phyloP scores from a whole-genome alignment of 1,140 invertebrate genomes.

The Drosophila lowei region DNA sequence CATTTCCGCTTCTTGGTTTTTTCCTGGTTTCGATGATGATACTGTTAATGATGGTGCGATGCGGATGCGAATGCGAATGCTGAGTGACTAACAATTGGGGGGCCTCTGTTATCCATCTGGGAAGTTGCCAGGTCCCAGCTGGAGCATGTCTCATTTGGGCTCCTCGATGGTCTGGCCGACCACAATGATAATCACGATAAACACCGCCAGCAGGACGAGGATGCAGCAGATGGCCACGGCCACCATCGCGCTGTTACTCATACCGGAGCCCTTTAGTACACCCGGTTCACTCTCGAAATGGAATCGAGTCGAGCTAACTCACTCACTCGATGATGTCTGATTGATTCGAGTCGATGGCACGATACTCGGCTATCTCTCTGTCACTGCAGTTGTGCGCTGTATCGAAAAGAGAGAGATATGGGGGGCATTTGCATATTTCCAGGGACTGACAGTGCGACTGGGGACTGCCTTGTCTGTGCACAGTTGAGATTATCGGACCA shows the following conservation, averaged over 20 bases:
- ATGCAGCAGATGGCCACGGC: conserved; percentile 91
- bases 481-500: conserved; percentile 63
- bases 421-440: conserved; percentile 43
- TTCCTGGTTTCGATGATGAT: conserved; percentile 1
- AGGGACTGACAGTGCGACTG: background rate
- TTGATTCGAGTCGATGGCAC: background rate
- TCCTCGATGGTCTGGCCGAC: conserved; percentile 88
- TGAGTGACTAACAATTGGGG: conserved; percentile 68
- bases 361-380: too few relatives aligned
- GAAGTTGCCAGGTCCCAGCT: conserved; percentile 83
- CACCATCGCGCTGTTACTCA: conserved; percentile 86
- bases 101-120: conserved; percentile 83
- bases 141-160: conserved; percentile 84
- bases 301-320: background rate
- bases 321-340: conserved; percentile 18
- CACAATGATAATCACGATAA: conserved; percentile 91
- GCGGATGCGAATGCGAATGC: conserved; percentile 11
- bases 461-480: conserved; percentile 42
- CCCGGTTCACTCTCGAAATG: conserved; percentile 16
- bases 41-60: conserved; percentile 36
- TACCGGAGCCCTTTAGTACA: conserved; percentile 26
- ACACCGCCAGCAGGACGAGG: conserved; percentile 89
- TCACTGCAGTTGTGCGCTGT: conserved; percentile 25
- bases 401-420: conserved; percentile 17
- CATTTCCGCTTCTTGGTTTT: conserved; percentile 2